phyloP scores from a whole-genome alignment of 2,797 vertebrate genomes.

The Pipistrellus nathusii region DNA sequence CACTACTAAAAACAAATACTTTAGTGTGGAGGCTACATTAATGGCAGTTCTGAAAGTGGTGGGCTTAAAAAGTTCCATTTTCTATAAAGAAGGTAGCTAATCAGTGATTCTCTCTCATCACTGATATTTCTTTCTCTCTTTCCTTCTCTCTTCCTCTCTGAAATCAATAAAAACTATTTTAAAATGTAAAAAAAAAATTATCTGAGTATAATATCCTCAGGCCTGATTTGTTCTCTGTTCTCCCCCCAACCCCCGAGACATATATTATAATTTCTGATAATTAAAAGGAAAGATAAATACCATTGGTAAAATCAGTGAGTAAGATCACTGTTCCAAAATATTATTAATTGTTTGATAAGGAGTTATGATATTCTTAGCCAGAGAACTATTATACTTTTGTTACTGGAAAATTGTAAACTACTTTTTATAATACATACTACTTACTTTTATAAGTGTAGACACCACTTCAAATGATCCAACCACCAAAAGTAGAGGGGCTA shows the following conservation, averaged over 20 bases:
- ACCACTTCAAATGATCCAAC: slow-evolving; percentile 95
- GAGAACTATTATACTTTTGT: slow-evolving; percentile 6
- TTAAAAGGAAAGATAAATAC: background rate
- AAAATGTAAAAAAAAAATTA: background rate
- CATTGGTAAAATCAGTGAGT: slow-evolving; percentile 1
- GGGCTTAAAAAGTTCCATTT: slow-evolving; percentile 25
- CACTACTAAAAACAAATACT: slow-evolving; percentile 42
- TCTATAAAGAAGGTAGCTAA: background rate
- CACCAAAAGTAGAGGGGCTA: slow-evolving; percentile 95
- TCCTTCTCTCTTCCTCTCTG: too few relatives aligned
- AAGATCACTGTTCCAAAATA: slow-evolving; percentile 49
- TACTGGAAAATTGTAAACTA: slow-evolving; percentile 18
- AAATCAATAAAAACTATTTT: too few relatives aligned
- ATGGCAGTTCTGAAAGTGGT: background rate
- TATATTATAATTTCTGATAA: background rate
- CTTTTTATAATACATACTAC: slow-evolving; percentile 42
- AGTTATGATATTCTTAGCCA: slow-evolving; percentile 28
- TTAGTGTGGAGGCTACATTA: background rate
- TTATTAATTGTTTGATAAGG: background rate
- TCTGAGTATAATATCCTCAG: slow-evolving; percentile 25
- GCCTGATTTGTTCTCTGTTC: slow-evolving; percentile 13
- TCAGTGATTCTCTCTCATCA: too few relatives aligned
- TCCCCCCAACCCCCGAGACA: background rate
- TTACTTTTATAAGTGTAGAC: slow-evolving; percentile 97
- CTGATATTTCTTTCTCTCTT: too few relatives aligned